Base-by-base conservation (phyloP, 2,113 vertebrate genomes). In the Benthochromis sp. region DNA sequence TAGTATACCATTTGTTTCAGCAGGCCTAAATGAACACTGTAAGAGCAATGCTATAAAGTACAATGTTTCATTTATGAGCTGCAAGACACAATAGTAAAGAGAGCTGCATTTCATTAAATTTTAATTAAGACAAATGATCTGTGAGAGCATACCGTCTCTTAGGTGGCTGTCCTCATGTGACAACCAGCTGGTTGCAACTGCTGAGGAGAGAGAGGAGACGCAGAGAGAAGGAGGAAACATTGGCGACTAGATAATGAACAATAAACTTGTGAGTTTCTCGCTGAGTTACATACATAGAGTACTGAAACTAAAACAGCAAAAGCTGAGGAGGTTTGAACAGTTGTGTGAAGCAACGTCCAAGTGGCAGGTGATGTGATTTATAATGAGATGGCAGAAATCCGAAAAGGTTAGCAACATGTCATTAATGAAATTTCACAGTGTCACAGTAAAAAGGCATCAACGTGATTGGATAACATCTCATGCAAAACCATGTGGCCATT, bases 21-120 rank as follows among this genome's bases (percentile, higher is more conserved):
- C 95, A 91, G 27, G 92, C 95, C 92, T 95, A 95, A 94, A 96
- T 95, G 94, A 97, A 97, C 96, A 95, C 90, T 94, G 17, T 92
- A 96, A 95, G 96, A 96, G 96, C 97, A 97, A 96, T 96, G 96
- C 96, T 94, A 96, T 91, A 96, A 97, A 97, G 92, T 94, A 95
- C 95, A 93, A 97, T 98, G 97, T 97, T 98, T 98, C 97, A 98
- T 98, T 98, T 97, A 98, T 98, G 97, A 98, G 97, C 94, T 97
- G 96, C 96, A 96, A 97, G 95, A 97, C 96, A 94, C 85, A 91
- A 96, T 95, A 95, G 96, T 96, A 97, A 97, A 96, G 96, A 95
- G 97, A 97, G 96, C 96, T 95, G 97, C 97, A 97, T 97, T 97
- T 98, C 97, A 98, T 98, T 97, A 98, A 97, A 98, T 94, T 97